phyloP scores from a whole-genome alignment of 1,140 invertebrate genomes.

The Agraylea sexmaculata region DNA sequence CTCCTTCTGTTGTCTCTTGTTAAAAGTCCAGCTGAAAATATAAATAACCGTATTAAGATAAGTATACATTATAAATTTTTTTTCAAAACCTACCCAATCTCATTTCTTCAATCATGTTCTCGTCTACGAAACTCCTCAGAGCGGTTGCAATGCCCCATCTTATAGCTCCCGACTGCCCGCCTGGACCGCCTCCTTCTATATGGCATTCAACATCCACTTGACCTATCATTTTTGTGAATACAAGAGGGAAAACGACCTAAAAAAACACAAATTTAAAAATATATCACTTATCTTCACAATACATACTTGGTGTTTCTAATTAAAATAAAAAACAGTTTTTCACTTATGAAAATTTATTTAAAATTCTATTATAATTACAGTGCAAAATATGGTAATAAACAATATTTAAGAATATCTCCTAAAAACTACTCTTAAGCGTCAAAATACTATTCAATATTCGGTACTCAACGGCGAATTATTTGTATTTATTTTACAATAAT shows the following conservation, averaged over 20 bases:
- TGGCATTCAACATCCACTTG: conserved; percentile 76
- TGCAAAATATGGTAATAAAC: too few relatives aligned
- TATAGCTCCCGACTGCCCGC: conserved; percentile 72
- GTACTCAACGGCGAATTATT: too few relatives aligned
- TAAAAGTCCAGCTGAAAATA: conserved; percentile 72
- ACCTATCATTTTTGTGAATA: conserved; percentile 61
- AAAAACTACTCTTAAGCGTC: too few relatives aligned
- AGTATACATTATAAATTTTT: not conserved
- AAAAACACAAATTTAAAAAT: conserved; percentile 23
- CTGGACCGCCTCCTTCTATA: conserved; percentile 54
- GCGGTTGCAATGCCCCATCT: conserved; percentile 73
- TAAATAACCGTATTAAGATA: not conserved
- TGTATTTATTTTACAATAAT: too few relatives aligned
- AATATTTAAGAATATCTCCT: too few relatives aligned
- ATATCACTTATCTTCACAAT: not conserved
- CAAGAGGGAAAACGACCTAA: conserved; percentile 75
- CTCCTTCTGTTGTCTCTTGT: conserved; percentile 64
- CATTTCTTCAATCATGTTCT: conserved; percentile 70
- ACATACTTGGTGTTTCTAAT: too few relatives aligned
- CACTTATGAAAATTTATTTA: too few relatives aligned
- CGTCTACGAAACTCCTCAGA: conserved; percentile 69
- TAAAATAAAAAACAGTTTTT: too few relatives aligned
- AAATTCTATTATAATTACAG: too few relatives aligned
- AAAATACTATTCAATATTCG: too few relatives aligned
- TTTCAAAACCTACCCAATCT: conserved; percentile 53